Evolutionary conservation across 2,797 vertebrate genomes (phyloP).

Genomic region (Antennarius maculatus): DNA sequence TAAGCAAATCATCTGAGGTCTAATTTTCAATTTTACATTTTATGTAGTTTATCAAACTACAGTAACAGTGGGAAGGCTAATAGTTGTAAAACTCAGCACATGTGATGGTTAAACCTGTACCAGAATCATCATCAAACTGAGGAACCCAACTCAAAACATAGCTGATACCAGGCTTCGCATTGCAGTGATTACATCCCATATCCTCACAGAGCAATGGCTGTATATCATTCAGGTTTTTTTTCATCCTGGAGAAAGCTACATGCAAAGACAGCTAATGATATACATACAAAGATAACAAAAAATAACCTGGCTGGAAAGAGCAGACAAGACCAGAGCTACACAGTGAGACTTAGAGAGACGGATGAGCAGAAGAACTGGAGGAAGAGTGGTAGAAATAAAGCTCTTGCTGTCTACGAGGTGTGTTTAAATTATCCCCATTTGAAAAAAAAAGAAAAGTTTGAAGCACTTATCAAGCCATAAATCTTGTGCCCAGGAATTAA

Average conservation of each 20-base stretch:
- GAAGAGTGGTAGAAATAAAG: slow-evolving; percentile 13
- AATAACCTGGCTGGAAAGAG: slow-evolving; percentile 26
- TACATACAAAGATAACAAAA: slow-evolving; percentile 12
- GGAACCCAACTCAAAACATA: no score
- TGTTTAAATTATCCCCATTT: slow-evolving; percentile 71
- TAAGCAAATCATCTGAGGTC: no score
- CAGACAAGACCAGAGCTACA: slow-evolving; percentile 20
- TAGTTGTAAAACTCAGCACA: no score
- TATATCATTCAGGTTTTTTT: no score
- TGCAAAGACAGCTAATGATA: background rate
- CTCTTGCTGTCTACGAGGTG: slow-evolving; percentile 59
- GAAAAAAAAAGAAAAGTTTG: slow-evolving; percentile 57
- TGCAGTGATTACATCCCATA: no score
- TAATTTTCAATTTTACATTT: no score
- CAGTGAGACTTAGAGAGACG: slow-evolving; percentile 28
- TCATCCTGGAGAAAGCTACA: background rate
- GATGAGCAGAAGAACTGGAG: slow-evolving; percentile 15
- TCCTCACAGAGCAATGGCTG: no score
- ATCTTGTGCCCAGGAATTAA: slow-evolving; percentile 79
- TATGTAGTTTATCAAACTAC: no score
- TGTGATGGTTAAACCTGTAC: no score
- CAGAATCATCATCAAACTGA: no score
- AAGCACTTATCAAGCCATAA: slow-evolving; percentile 79
- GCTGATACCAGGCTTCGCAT: no score
- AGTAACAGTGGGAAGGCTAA: no score